phyloP scores from a whole-genome alignment of 1,140 invertebrate species.

The Caenorhabditis inopinata region DNA sequence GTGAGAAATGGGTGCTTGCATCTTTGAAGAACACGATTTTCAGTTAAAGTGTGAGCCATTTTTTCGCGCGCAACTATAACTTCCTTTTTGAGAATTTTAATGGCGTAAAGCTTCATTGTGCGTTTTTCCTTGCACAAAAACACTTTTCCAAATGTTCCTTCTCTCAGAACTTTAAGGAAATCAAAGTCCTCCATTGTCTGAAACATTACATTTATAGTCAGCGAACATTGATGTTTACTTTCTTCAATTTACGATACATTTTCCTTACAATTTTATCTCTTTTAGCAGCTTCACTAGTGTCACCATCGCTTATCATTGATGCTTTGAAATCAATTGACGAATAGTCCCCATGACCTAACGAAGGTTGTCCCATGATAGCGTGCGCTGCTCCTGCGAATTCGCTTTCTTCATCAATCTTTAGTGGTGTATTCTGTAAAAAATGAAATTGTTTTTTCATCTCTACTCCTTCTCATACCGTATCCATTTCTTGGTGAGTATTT shows the following conservation, averaged over 20 bases:
- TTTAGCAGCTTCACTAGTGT: constrained; percentile 40
- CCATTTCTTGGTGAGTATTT: not conserved
- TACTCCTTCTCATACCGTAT: not conserved
- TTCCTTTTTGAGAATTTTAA: constrained; percentile 98
- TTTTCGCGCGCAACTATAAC: constrained; percentile 96
- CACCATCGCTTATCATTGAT: constrained; percentile 41
- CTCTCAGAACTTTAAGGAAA: constrained; percentile 87
- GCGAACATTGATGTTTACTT: not conserved
- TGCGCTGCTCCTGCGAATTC: constrained; percentile 38
- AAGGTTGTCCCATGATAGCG: constrained; percentile 38
- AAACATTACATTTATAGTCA: not conserved
- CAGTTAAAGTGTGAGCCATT: constrained; percentile 94
- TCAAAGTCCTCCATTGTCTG: constrained; percentile 68
- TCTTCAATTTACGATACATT: not conserved
- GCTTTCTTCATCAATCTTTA: constrained; percentile 3
- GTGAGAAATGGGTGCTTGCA: constrained; percentile 98
- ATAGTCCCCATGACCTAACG: not conserved
- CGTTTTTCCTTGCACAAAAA: constrained; percentile 94
- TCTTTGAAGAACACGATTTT: constrained; percentile 91
- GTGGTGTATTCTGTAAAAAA: constrained; percentile 2
- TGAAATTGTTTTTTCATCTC: too few relatives aligned
- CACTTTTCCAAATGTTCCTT: constrained; percentile 99
- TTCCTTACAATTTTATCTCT: constrained; percentile 30
- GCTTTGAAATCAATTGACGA: constrained; percentile 17
- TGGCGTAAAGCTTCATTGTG: constrained; percentile 88